Conservation (phyloP, 2,113 vertebrate species). For the Pseudonaja textilis region DNA sequence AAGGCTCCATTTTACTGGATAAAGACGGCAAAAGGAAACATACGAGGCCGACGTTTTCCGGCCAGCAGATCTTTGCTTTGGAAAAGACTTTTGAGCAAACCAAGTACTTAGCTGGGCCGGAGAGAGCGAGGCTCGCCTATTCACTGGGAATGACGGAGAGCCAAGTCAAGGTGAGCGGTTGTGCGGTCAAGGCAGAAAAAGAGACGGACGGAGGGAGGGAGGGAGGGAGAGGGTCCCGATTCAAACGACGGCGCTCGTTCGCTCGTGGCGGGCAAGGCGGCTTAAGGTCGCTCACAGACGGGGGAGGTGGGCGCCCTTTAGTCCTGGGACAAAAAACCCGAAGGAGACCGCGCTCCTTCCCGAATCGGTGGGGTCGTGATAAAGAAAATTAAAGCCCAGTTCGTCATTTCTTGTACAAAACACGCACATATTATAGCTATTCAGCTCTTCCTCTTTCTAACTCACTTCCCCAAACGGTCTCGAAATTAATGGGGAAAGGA, state of each 20-base stretch:
- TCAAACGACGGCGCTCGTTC: not conserved
- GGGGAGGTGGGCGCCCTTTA: not conserved
- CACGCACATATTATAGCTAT: not conserved
- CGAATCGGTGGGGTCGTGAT: not conserved
- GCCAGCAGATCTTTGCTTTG: slow-evolving; percentile 83
- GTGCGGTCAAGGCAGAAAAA: not conserved
- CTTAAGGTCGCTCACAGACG: not conserved
- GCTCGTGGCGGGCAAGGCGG: not conserved
- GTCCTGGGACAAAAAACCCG: not conserved
- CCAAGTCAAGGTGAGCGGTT: slow-evolving; percentile 90
- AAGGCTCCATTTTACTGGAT: slow-evolving; percentile 90
- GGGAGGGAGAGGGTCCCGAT: not conserved
- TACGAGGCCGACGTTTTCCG: slow-evolving; percentile 95
- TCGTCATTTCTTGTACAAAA: not conserved
- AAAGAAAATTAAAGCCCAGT: not conserved
- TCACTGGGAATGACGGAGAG: slow-evolving; percentile 97
- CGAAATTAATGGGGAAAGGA: not conserved
- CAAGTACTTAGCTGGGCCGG: slow-evolving; percentile 89
- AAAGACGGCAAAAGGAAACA: slow-evolving; percentile 98
- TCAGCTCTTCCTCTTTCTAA: too few species aligned
- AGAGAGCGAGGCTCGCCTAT: slow-evolving; percentile 91
- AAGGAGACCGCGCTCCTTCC: not conserved
- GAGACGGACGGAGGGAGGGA: not conserved
- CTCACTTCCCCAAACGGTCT: not conserved
- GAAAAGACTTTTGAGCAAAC: not conserved